These are phyloP conservation scores for Sebastiscus tertius DNA, from an alignment of 2,797 vertebrate species.

Conservation along the genomic window DNA sequence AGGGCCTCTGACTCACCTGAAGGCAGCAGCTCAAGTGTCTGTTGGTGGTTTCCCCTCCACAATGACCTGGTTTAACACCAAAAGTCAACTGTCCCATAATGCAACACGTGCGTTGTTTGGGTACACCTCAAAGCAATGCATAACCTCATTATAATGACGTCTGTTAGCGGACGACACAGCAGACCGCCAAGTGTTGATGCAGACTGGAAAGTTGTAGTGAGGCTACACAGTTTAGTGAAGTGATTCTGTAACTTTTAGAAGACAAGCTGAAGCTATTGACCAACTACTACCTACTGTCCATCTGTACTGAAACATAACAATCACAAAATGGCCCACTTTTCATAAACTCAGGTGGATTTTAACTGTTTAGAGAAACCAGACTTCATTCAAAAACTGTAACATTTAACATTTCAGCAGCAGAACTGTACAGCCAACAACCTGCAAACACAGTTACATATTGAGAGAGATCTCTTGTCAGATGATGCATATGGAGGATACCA, in stretches of 20 bases:
- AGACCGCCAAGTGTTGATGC: too few species aligned
- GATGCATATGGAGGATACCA: background rate
- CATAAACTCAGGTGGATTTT: background rate
- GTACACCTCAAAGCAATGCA: background rate
- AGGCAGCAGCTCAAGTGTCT: background rate
- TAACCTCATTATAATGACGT: background rate
- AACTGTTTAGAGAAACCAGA: background rate
- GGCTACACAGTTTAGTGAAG: background rate
- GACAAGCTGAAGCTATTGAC: background rate
- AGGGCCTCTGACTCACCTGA: background rate
- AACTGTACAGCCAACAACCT: background rate
- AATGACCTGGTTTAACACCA: background rate
- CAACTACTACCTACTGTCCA: background rate
- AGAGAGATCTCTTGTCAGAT: background rate
- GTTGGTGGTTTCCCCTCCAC: background rate
- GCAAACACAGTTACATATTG: background rate
- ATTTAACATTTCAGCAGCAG: background rate
- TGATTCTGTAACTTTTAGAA: background rate
- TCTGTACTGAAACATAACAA: background rate
- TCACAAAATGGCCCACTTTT: background rate
- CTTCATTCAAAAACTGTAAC: background rate
- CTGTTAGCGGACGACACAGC: background rate
- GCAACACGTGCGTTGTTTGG: background rate
- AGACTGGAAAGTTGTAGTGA: background rate
- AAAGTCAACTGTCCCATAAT: background rate